phyloP scores from a whole-genome alignment of 2,888 invertebrate genomes.

The Baronia brevicornis region DNA sequence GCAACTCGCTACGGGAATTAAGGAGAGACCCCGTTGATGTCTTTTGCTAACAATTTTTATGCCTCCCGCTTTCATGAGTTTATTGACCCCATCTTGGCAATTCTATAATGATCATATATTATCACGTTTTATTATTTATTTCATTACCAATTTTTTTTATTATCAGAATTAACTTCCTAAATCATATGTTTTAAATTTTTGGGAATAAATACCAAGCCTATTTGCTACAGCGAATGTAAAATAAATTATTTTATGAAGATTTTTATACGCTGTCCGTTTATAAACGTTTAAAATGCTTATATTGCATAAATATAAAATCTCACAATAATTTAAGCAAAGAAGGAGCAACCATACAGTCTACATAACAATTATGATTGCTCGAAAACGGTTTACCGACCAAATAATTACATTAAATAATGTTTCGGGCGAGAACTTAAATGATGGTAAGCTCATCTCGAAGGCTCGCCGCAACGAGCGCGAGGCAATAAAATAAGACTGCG shows the following conservation, averaged over 20 bases:
- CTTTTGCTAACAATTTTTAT: constrained; percentile 57
- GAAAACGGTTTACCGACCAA: constrained; percentile 55
- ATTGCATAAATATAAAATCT: constrained; percentile 25
- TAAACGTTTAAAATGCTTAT: too few species aligned
- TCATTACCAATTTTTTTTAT: constrained; percentile 4
- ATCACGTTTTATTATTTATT: constrained; percentile 17
- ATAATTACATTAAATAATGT: constrained; percentile 72
- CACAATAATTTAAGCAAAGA: constrained; percentile 29
- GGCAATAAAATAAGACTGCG: constrained; percentile 57
- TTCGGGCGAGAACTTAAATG: constrained; percentile 53
- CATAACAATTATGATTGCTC: constrained; percentile 54
- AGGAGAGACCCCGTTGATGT: constrained; percentile 54
- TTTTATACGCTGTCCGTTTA: too few species aligned
- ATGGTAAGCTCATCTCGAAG: constrained; percentile 63
- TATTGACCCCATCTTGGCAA: constrained; percentile 36
- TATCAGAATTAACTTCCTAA: neutral
- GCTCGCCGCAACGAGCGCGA: constrained; percentile 49
- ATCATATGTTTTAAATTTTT: neutral
- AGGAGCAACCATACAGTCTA: constrained; percentile 35
- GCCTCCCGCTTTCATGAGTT: constrained; percentile 51
- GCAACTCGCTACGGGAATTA: constrained; percentile 11
- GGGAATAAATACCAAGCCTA: neutral
- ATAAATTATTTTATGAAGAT: too few species aligned
- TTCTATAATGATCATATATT: constrained; percentile 11
- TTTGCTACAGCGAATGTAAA: too few species aligned